Base-by-base conservation (phyloP, 2,797 vertebrate genomes). In the Sebastes matsubarae region DNA sequence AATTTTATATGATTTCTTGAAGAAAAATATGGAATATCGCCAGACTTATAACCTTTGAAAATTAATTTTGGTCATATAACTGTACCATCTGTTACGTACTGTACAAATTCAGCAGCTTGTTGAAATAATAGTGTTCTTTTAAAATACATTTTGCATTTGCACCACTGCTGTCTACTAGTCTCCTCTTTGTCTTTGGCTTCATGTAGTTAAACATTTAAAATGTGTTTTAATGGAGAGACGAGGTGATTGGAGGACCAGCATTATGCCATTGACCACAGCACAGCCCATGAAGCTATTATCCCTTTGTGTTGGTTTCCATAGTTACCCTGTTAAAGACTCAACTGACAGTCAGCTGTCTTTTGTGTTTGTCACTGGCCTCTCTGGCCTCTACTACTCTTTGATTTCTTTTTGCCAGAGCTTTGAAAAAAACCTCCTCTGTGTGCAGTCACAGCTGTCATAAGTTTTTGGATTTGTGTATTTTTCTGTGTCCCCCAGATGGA, bases 291-390 rank as follows among this genome's bases (percentile, higher is more conserved):
- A 60, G 68, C 80, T 58, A 72, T 71, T 16, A 54, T 76, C 50
- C 68, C 63, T 88, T 91, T 92, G 85, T 88, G 67, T 60, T 82
- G 81, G 80, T 92, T 60, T 83, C 87, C 85, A 91, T 89, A 72
- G 90, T 72, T 65, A 87, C 81, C 46, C 58, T 68, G 77, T 81
- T 78, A 76, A 72, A 80, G 85, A 84, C 77, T 81, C 69, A 50
- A 77, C 79, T 79, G 60, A 77, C 72, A 54, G 73, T 80, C 73
- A 79, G 80, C 76, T 82, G 66, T 74, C 82, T 79, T 81, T 79
- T 90, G 87, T 89, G 79, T 79, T 65, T 59, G 69, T 60, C 68
- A 18, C 67, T 67, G 79, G 77, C 84, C 89, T 91, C 82, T 70
- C 79, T 79, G 81, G 69, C 69, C 70, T 81, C 65, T 55, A 24